phyloP scores from a whole-genome alignment of 2,888 invertebrate species.

The Pinctada fucata region DNA sequence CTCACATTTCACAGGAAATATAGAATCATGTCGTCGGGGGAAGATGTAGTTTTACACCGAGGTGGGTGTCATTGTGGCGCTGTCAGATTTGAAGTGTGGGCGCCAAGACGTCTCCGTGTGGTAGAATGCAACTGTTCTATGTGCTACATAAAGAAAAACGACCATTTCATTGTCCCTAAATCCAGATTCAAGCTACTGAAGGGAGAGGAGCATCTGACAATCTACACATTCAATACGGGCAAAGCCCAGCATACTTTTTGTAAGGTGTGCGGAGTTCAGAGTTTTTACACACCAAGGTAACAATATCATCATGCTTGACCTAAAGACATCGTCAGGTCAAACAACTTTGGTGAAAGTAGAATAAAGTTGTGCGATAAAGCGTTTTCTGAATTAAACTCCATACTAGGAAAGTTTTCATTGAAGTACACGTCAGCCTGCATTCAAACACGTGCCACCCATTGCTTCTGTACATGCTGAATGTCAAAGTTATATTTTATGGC shows the following conservation, averaged over 20 bases:
- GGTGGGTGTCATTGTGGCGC: conserved; percentile 79
- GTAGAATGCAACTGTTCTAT: conserved; percentile 79
- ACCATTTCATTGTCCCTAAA: conserved; percentile 78
- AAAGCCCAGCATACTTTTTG: conserved; percentile 78
- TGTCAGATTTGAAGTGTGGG: conserved; percentile 76
- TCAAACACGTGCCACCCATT: too few species aligned
- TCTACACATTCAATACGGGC: conserved; percentile 78
- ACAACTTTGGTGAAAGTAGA: not conserved
- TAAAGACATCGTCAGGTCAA: not conserved
- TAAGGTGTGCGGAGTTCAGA: conserved; percentile 79
- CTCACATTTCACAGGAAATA: too few species aligned
- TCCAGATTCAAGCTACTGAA: conserved; percentile 74
- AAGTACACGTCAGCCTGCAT: too few species aligned
- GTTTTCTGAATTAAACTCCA: too few species aligned
- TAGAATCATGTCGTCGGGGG: too few species aligned
- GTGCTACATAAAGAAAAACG: conserved; percentile 79
- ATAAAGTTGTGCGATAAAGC: too few species aligned
- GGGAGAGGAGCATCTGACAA: conserved; percentile 76
- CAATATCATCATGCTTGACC: not conserved
- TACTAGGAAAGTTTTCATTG: too few species aligned
- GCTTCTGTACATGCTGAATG: too few species aligned
- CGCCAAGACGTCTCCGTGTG: conserved; percentile 73
- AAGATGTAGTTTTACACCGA: conserved; percentile 62
- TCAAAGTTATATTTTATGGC: too few species aligned
- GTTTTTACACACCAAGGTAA: conserved; percentile 79